Conservation (phyloP, 1,140 invertebrate species). For the Chionoecetes opilio region DNA sequence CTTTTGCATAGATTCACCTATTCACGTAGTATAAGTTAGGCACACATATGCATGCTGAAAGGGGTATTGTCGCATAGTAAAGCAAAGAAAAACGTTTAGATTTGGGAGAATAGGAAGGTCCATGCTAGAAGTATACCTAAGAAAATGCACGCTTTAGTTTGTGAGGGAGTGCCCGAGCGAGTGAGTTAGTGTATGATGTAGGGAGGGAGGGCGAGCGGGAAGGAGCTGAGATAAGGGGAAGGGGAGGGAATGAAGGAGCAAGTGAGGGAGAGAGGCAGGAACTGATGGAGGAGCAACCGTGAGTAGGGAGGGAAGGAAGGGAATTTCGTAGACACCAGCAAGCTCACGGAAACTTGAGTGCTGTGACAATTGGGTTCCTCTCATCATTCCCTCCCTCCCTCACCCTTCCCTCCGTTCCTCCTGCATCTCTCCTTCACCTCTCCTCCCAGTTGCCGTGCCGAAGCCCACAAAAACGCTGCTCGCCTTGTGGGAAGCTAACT, state of each 20-base stretch:
- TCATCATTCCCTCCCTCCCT: background rate
- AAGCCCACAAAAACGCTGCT: background rate
- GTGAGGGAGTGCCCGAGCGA: background rate
- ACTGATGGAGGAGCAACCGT: background rate
- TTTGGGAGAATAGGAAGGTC: background rate
- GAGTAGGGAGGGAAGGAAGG: background rate
- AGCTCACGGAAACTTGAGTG: conserved; percentile 3
- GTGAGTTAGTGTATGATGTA: background rate
- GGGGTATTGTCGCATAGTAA: too few species aligned
- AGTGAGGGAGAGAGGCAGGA: background rate
- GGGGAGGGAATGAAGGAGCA: background rate
- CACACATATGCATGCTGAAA: too few species aligned
- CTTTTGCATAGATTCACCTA: too few species aligned
- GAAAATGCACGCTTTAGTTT: background rate
- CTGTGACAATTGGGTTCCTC: conserved; percentile 27
- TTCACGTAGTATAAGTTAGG: too few species aligned
- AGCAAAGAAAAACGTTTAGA: background rate
- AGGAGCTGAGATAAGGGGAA: background rate
- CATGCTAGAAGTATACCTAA: background rate
- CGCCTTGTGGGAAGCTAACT: conserved; percentile 3
- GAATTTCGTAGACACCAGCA: background rate
- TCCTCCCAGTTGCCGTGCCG: background rate
- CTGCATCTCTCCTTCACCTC: background rate
- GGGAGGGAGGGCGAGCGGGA: background rate
- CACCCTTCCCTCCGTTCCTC: background rate